Percentiles rank a stretch among this genome's conserved stretches.
Conservation (phyloP, 2,113 vertebrate genomes). For the Phoenicopterus ruber region DNA sequence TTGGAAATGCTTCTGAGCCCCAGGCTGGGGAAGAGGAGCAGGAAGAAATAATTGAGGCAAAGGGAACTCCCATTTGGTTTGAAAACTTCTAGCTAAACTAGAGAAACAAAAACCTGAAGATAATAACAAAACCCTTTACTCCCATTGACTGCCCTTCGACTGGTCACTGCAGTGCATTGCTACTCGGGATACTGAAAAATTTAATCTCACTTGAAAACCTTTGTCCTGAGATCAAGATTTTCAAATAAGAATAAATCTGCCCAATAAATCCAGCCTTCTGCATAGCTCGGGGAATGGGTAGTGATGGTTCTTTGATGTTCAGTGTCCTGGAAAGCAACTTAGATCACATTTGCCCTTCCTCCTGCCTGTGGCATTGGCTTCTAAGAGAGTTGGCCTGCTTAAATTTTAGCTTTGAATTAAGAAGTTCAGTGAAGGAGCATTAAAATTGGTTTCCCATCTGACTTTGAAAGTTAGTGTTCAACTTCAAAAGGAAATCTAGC, state of each 20-base stretch:
- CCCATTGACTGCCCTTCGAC: background rate
- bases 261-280: background rate
- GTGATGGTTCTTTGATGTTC: slow-evolving; percentile 49
- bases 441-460: background rate
- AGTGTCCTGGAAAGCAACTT: slow-evolving; percentile 22
- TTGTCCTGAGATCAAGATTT: background rate
- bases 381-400: background rate
- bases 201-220: slow-evolving; percentile 1
- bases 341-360: slow-evolving; percentile 4
- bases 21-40: background rate
- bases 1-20: background rate
- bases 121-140: background rate
- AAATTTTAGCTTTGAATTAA: slow-evolving; percentile 54
- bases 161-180: background rate
- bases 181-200: background rate
- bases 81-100: background rate
- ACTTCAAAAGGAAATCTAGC: slow-evolving; percentile 8
- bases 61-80: background rate
- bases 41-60: background rate
- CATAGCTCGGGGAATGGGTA: background rate
- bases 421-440: slow-evolving; percentile 5
- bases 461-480: background rate
- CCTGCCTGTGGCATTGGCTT: slow-evolving; percentile 14
- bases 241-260: background rate
- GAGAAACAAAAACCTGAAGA: background rate